These are phyloP conservation scores for Furcifer pardalis DNA, from an alignment of 2,797 vertebrate genomes.

Conservation along the genomic window DNA sequence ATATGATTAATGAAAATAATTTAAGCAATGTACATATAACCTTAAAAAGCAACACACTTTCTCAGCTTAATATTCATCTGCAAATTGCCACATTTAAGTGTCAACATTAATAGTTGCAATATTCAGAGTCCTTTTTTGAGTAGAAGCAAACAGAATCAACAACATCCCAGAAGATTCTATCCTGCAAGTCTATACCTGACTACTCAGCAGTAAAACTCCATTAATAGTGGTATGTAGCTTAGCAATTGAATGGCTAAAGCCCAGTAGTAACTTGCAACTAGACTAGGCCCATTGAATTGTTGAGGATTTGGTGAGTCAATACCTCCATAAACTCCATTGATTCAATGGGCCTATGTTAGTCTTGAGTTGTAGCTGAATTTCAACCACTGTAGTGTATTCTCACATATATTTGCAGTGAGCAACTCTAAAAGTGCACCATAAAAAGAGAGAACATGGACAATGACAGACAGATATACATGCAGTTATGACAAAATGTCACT, in stretches of 20 bases:
- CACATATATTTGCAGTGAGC: too few species aligned
- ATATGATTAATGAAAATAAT: slow-evolving; percentile 55
- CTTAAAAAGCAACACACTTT: slow-evolving; percentile 45
- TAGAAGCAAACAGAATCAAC: neutral
- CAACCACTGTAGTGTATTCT: too few species aligned
- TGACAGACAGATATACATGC: neutral
- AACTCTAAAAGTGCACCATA: neutral
- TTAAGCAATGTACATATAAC: slow-evolving; percentile 59
- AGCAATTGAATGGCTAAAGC: too few species aligned
- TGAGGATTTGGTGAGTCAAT: neutral
- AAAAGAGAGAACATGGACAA: too few species aligned
- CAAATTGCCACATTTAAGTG: slow-evolving; percentile 28
- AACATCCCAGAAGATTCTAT: neutral
- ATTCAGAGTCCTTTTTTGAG: neutral
- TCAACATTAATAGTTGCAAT: slow-evolving; percentile 37
- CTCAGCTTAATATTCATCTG: slow-evolving; percentile 33
- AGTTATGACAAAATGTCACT: neutral
- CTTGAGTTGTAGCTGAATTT: too few species aligned
- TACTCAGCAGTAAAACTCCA: neutral
- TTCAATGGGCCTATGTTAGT: too few species aligned
- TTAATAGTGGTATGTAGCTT: neutral
- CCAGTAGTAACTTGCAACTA: too few species aligned
- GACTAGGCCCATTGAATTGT: neutral
- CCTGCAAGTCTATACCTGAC: too few species aligned
- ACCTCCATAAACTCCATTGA: neutral